phyloP scores from a whole-genome alignment of 92 coral and sea anemone genomes.

The Pocillopora meandrina region DNA sequence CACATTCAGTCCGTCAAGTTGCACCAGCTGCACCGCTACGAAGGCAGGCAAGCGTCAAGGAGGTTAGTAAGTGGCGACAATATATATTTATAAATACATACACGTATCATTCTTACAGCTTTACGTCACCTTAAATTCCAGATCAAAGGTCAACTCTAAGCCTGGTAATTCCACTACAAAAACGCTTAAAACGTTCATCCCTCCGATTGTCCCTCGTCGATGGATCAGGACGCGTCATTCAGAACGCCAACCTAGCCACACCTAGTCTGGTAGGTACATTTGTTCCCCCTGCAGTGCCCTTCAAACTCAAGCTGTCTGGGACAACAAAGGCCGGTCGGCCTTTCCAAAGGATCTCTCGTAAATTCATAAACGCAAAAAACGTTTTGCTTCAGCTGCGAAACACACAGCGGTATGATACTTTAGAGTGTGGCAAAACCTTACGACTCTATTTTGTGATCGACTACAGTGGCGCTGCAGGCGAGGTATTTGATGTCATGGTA shows the following conservation, averaged over 20 bases:
- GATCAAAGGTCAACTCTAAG: conserved; percentile 56
- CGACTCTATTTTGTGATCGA: conserved; percentile 7
- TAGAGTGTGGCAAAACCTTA: conserved; percentile 36
- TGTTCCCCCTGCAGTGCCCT: conserved; percentile 43
- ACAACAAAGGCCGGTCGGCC: conserved; percentile 38
- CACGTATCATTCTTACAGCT: background rate
- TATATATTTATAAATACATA: no score
- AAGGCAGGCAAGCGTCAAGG: no score
- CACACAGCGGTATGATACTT: conserved; percentile 37
- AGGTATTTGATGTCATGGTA: conserved; percentile 25
- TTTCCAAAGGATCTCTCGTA: conserved; percentile 65
- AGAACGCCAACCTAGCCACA: conserved; percentile 27
- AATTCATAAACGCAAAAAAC: conserved; percentile 54
- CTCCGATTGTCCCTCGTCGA: conserved; percentile 40
- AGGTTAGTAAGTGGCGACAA: no score
- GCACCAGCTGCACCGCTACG: no score
- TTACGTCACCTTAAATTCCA: conserved; percentile 7
- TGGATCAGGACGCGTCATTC: conserved; percentile 26
- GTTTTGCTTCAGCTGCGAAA: conserved; percentile 42
- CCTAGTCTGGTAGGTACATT: conserved; percentile 53
- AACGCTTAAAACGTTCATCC: conserved; percentile 44
- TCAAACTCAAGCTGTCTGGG: conserved; percentile 61
- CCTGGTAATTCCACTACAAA: conserved; percentile 53
- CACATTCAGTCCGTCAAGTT: no score
- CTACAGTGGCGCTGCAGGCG: conserved; percentile 27